phyloP scores from a whole-genome alignment of 2,888 invertebrate species.

The Cataglyphis cursor region DNA sequence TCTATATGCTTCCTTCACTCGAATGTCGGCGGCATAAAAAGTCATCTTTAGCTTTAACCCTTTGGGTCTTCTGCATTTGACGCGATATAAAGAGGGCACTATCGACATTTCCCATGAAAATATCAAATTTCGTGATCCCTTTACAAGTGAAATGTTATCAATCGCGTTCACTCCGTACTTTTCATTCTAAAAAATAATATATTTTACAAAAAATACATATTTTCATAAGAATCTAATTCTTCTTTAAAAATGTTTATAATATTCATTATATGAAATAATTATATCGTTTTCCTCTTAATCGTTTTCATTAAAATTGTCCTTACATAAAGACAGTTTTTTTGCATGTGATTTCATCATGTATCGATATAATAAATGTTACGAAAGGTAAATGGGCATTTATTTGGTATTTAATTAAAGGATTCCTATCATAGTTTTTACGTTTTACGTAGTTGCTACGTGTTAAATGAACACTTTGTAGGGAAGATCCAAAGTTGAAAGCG shows the following conservation, averaged over 20 bases:
- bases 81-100: slow-evolving; percentile 15
- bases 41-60: slow-evolving; percentile 31
- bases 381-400: neutral
- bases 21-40: slow-evolving; percentile 39
- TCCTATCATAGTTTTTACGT: neutral
- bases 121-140: slow-evolving; percentile 5
- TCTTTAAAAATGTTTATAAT: neutral
- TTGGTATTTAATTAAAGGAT: slow-evolving; percentile 10
- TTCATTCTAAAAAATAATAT: neutral
- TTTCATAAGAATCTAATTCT: neutral
- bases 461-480: neutral
- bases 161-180: neutral
- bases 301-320: neutral
- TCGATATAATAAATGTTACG: neutral
- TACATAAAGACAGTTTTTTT: neutral
- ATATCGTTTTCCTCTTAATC: neutral
- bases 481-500: slow-evolving; percentile 30
- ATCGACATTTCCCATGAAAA: slow-evolving; percentile 25
- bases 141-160: slow-evolving; percentile 2
- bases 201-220: neutral
- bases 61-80: slow-evolving; percentile 1
- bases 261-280: neutral
- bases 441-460: neutral
- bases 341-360: neutral
- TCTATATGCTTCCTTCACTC: slow-evolving; percentile 26